phyloP scores from a whole-genome alignment of 2,797 vertebrate genomes.

The Peromyscus attwateri region DNA sequence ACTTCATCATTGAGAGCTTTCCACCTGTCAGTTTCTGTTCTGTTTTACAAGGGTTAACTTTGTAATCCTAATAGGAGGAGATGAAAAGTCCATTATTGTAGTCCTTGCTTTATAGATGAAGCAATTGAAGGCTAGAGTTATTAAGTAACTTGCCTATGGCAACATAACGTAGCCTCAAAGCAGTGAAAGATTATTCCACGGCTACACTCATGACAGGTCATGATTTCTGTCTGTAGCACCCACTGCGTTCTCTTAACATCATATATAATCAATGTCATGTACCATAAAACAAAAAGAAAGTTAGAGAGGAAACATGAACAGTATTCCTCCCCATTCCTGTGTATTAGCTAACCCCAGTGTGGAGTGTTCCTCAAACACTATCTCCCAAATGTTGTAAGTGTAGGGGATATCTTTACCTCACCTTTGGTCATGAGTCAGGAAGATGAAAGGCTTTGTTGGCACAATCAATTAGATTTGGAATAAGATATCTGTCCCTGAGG shows the following conservation, averaged over 20 bases:
- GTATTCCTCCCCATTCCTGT: not conserved
- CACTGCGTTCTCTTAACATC: not conserved
- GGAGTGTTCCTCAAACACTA: not conserved
- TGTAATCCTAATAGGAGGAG: not conserved
- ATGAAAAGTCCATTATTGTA: not conserved
- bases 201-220: not conserved
- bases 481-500: conserved; percentile 53
- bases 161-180: not conserved
- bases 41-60: conserved; percentile 13
- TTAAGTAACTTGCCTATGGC: not conserved
- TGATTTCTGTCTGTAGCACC: not conserved
- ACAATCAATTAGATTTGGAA: conserved; percentile 72
- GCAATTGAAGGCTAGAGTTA: conserved; percentile 7
- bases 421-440: not conserved
- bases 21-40: not conserved
- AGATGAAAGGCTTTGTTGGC: conserved; percentile 60
- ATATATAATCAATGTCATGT: not conserved
- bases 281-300: not conserved
- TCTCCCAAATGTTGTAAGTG: not conserved
- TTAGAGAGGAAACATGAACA: not conserved
- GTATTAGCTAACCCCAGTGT: not conserved
- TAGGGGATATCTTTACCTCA: not conserved
- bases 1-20: not conserved
- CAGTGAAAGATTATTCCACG: not conserved
- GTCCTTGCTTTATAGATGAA: conserved; percentile 20